Conservation (phyloP, 2,113 vertebrate genomes). For the Bos indicus region DNA sequence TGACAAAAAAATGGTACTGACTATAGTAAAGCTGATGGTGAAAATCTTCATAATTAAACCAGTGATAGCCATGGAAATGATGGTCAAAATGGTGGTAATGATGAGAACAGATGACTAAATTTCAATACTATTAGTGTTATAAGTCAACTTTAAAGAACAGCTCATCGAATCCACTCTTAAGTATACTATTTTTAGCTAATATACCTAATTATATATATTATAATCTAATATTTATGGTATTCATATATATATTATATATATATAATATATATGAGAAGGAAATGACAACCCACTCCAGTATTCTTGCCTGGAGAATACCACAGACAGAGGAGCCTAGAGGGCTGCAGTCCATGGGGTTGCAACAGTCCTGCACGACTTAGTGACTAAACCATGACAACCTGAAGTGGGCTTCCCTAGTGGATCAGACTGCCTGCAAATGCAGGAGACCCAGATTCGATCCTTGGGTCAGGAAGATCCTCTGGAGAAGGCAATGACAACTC, state of each 20-base stretch:
- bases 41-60: not conserved
- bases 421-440: not conserved
- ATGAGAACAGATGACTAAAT: not conserved
- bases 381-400: not conserved
- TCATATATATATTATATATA: not conserved
- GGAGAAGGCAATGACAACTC: not conserved
- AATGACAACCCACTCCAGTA: not conserved
- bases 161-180: not conserved
- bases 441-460: rapidly evolving
- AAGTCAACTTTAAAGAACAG: not conserved
- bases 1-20: not conserved
- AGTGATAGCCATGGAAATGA: not conserved
- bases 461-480: not conserved
- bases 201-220: not conserved
- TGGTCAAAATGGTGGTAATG: not conserved
- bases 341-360: not conserved
- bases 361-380: rapidly evolving
- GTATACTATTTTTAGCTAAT: not conserved
- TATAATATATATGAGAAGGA: not conserved
- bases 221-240: not conserved
- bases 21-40: not conserved
- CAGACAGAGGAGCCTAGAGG: not conserved
- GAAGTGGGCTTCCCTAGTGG: not conserved
- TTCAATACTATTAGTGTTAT: not conserved
- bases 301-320: not conserved